phyloP scores from a whole-genome alignment of 2,797 vertebrate genomes.

The Gymnopithys bicolor region DNA sequence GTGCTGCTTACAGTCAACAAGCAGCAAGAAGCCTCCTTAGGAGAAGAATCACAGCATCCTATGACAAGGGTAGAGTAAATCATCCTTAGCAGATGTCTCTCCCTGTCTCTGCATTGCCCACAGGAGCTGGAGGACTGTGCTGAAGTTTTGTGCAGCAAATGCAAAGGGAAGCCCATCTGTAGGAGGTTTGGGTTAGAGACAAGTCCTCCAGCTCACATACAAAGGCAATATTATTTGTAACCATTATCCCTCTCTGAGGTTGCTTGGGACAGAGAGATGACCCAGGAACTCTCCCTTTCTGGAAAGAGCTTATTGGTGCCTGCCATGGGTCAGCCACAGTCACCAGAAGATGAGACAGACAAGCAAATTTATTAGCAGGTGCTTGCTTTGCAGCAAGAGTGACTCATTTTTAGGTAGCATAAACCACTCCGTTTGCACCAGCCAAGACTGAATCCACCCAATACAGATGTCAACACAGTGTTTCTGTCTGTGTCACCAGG shows the following conservation, averaged over 20 bases:
- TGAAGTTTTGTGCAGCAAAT: background rate
- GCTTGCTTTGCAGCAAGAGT: background rate
- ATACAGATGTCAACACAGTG: background rate
- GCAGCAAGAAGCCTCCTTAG: background rate
- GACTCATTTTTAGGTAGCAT: background rate
- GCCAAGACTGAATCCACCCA: background rate
- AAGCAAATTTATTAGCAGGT: background rate
- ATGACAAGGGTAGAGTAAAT: background rate
- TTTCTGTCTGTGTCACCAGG: background rate
- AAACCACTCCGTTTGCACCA: background rate
- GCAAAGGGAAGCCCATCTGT: background rate
- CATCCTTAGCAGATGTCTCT: background rate
- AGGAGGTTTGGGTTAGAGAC: background rate
- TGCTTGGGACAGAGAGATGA: background rate
- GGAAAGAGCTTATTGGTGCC: background rate
- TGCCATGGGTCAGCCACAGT: background rate
- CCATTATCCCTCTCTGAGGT: accelerated
- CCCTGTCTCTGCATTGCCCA: background rate
- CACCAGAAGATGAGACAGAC: background rate
- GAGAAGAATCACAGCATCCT: background rate
- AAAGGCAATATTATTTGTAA: background rate
- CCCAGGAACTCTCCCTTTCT: background rate
- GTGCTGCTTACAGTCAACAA: background rate
- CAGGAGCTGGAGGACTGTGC: background rate
- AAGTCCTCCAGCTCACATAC: background rate